phyloP scores from a whole-genome alignment of 37 sponge, comb jelly and placozoan genomes.

The Axinella damicornis region DNA sequence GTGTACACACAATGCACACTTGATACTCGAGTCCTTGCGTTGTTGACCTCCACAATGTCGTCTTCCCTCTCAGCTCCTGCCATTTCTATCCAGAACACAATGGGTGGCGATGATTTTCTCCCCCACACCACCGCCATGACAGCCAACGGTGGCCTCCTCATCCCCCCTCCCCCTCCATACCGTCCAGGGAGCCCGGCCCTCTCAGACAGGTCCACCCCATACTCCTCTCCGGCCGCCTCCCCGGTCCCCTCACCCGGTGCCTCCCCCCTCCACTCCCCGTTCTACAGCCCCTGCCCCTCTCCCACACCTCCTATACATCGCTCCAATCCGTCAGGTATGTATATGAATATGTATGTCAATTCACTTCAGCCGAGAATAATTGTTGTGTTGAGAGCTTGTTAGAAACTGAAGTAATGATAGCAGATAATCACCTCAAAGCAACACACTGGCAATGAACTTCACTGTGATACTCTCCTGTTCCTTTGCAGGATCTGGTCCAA shows the following conservation, averaged over 20 bases:
- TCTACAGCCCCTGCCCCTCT: slow-evolving; percentile 47
- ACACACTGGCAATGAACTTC: too few relatives aligned
- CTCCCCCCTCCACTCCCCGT: slow-evolving; percentile 64
- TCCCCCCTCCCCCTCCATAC: slow-evolving; percentile 41
- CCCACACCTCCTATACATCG: slow-evolving; percentile 38
- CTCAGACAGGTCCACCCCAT: slow-evolving; percentile 52
- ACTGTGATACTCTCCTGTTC: too few relatives aligned
- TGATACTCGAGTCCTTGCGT: too few relatives aligned
- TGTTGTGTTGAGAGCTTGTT: too few relatives aligned
- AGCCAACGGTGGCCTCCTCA: slow-evolving; percentile 33
- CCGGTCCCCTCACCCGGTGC: slow-evolving; percentile 66
- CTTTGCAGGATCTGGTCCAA: slow-evolving; percentile 85
- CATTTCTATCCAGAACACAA: slow-evolving; percentile 47
- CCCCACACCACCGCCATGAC: neutral
- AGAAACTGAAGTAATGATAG: too few relatives aligned
- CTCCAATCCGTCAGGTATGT: slow-evolving; percentile 20
- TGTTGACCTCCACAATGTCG: too few relatives aligned
- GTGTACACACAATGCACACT: too few relatives aligned
- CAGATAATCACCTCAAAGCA: too few relatives aligned
- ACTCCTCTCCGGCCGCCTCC: slow-evolving; percentile 57
- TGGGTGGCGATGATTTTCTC: neutral
- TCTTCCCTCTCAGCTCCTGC: slow-evolving; percentile 33
- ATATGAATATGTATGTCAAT: neutral
- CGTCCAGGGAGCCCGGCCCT: slow-evolving; percentile 15
- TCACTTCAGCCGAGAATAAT: neutral